phyloP scores from a whole-genome alignment of 2,797 vertebrate genomes.

The Columba guinea region DNA sequence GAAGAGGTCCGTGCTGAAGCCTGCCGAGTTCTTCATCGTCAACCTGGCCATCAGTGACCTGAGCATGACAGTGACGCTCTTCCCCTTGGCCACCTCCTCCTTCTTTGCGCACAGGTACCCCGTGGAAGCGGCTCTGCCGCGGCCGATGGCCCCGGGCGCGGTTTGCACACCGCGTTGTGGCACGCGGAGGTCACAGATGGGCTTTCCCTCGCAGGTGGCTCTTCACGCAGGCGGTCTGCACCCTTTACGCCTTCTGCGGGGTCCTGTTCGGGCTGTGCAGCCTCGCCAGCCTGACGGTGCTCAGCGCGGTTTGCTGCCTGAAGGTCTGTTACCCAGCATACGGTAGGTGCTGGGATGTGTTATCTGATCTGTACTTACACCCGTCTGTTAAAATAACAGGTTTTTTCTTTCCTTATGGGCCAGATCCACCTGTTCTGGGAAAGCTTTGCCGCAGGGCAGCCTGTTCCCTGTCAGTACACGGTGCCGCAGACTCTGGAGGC shows the following conservation, averaged over 20 bases:
- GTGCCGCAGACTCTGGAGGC: neutral
- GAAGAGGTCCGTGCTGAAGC: constrained; percentile 86
- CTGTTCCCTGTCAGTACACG: neutral
- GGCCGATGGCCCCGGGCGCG: fast-evolving
- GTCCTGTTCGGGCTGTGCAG: constrained; percentile 69
- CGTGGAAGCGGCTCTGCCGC: fast-evolving
- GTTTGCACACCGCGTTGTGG: neutral
- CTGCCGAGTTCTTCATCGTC: constrained; percentile 88
- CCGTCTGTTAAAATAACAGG: neutral
- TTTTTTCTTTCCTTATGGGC: neutral
- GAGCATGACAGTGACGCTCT: constrained; percentile 85
- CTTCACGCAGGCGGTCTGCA: constrained; percentile 81
- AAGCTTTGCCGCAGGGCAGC: neutral
- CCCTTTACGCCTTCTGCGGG: constrained; percentile 85
- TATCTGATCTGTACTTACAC: neutral
- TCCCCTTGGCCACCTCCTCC: constrained; percentile 86
- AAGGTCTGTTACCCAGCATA: constrained; percentile 87
- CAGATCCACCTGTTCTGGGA: neutral
- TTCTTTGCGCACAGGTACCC: constrained; percentile 85
- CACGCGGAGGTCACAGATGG: neutral
- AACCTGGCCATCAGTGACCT: constrained; percentile 89
- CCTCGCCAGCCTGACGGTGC: constrained; percentile 62
- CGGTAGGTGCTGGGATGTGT: constrained; percentile 69
- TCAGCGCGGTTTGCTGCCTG: constrained; percentile 85
- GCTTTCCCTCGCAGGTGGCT: constrained; percentile 68